Evolutionary conservation across 1,140 invertebrate genomes (phyloP), one percentile per base, ranked within the genome.

Genomic region (Drosophila navojoa): DNA sequence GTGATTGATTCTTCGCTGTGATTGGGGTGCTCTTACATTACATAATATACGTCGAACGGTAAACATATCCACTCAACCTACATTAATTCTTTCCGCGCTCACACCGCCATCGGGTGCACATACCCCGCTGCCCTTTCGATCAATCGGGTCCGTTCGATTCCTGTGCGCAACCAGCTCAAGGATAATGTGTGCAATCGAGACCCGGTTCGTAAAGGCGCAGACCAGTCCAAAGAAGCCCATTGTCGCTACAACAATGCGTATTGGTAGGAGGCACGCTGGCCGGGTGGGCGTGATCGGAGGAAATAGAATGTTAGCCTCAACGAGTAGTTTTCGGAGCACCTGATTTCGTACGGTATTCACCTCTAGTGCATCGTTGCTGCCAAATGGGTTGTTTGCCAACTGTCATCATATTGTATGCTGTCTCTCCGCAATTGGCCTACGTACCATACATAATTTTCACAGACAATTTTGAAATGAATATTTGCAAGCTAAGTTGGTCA

Each of bases 101-200:
- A 11, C 4, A 6, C 11, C 47, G 22, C 0, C 1, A 3, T 67
- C 52, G 15, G 16, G 11, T 0, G 58, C 47, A 9, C 73, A 76
- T 1, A 61, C 55, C 22, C 11, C 22, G 3, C 13, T 27, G 3
- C 5, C n/a, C 6, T 1, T 35, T 10, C 6, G 5, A 32, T 32
- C 32, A 32, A 9, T 58, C 13, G 15, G 4, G 2, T 16, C n/a
- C 5, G 75, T 77, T 11, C 66, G 66, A 69, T 77, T 77, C 40
- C 15, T 47, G 1, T 59, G 55, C 6, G 66, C 16, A 1, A 55
- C 71, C 5, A 77, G 38, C 4, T 60, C 19, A 10, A 66, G 70
- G 35, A 77, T 74, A 10, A 55, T 66, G 38, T 54, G 22, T 1
- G 76, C 70, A 1, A 77, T 27, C 3, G 71, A 74, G 0, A 74